Conservation (phyloP, 1,140 invertebrate genomes). For the Metopolophium dirhodum region DNA sequence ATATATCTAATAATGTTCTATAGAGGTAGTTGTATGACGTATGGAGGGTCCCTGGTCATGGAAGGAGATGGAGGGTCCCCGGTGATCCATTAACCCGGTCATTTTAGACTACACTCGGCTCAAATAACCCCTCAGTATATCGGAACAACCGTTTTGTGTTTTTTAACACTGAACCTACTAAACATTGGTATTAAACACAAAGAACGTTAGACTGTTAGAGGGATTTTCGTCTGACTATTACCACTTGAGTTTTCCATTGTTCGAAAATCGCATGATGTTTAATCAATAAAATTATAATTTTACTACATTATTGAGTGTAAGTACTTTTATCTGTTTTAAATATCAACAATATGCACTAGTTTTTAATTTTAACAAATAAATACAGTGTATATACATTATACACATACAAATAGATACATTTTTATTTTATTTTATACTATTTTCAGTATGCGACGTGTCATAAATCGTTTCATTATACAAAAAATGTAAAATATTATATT, state of each 20-base stretch:
- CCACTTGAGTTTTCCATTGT: slow-evolving; percentile 14
- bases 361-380: background rate
- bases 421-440: background rate
- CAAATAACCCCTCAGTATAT: slow-evolving; percentile 19
- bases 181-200: slow-evolving; percentile 24
- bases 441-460: background rate
- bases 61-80: background rate
- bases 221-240: background rate
- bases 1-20: background rate
- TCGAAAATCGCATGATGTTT: background rate
- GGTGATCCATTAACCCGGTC: background rate
- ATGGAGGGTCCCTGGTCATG: background rate
- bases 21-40: background rate
- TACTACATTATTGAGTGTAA: background rate
- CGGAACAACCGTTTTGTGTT: slow-evolving; percentile 11
- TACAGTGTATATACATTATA: background rate
- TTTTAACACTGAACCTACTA: slow-evolving; percentile 34
- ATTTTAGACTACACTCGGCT: background rate
- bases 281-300: background rate
- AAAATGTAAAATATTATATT: background rate
- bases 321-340: background rate
- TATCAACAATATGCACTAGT: background rate
- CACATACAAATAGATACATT: background rate
- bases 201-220: background rate
- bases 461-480: background rate